Percentiles rank a stretch among this genome's conserved stretches.
Conservation (phyloP, 2,797 vertebrate genomes). For the Brachymystax lenok region DNA sequence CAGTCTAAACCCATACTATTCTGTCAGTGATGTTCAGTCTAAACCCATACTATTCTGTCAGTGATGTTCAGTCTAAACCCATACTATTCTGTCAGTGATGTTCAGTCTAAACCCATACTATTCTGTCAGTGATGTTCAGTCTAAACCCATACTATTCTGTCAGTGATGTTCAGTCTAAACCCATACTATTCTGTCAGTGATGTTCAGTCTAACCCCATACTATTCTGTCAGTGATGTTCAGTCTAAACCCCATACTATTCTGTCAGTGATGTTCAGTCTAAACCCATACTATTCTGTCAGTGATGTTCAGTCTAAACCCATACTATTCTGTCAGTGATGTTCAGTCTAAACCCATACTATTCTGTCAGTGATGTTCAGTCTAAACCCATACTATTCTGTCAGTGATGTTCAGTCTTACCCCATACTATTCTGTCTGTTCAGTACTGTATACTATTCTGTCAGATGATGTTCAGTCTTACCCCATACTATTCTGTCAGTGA, state of each 20-base stretch:
- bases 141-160: background rate
- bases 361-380: background rate
- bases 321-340: background rate
- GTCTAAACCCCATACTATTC: no score
- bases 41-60: no score
- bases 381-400: background rate
- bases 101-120: background rate
- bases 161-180: background rate
- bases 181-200: background rate
- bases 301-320: background rate
- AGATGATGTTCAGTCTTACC: no score
- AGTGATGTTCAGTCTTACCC: background rate
- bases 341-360: background rate
- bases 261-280: no score
- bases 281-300: no score
- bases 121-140: background rate
- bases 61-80: background rate
- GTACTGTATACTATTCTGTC: no score
- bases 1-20: no score
- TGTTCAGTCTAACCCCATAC: no score
- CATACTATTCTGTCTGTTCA: background rate
- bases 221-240: no score
- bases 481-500: no score
- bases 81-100: background rate
- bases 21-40: no score